phyloP scores from a whole-genome alignment of 2,113 vertebrate species.

The Epinephelus moara region DNA sequence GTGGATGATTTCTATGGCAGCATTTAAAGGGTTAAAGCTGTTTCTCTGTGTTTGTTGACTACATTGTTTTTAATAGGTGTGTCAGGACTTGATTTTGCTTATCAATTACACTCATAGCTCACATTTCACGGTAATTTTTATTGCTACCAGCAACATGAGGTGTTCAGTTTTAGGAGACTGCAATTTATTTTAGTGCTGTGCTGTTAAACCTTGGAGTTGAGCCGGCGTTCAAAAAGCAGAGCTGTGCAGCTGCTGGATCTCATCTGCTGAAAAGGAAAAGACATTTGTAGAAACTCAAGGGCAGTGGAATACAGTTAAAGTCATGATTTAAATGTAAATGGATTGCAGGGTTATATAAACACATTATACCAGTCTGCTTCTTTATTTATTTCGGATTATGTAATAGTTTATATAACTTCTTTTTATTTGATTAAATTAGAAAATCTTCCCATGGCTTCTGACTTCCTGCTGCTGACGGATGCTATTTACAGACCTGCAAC shows the following conservation, averaged over 20 bases:
- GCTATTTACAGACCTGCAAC: background rate
- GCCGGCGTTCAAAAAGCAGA: background rate
- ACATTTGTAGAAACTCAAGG: constrained; percentile 10
- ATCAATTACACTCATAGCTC: background rate
- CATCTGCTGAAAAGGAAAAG: constrained; percentile 17
- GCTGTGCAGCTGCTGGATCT: background rate
- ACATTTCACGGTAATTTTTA: background rate
- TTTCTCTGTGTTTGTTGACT: background rate
- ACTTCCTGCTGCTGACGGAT: constrained; percentile 20
- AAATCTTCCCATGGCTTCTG: constrained; percentile 25
- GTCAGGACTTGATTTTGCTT: background rate
- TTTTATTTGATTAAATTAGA: constrained; percentile 44
- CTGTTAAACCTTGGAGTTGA: background rate
- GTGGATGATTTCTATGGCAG: no score
- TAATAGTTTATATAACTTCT: constrained; percentile 55
- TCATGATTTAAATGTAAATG: constrained; percentile 34
- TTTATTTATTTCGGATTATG: constrained; percentile 50
- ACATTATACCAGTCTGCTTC: constrained; percentile 22
- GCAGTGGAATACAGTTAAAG: background rate
- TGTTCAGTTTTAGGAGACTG: background rate
- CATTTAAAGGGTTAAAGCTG: background rate
- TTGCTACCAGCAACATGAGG: background rate
- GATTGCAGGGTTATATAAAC: constrained; percentile 50
- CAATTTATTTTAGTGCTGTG: background rate
- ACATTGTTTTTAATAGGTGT: background rate